Percentiles rank a stretch among this genome's conserved stretches.
Conservation (phyloP, 2,888 invertebrate species). For the Synanthedon myopaeformis region DNA sequence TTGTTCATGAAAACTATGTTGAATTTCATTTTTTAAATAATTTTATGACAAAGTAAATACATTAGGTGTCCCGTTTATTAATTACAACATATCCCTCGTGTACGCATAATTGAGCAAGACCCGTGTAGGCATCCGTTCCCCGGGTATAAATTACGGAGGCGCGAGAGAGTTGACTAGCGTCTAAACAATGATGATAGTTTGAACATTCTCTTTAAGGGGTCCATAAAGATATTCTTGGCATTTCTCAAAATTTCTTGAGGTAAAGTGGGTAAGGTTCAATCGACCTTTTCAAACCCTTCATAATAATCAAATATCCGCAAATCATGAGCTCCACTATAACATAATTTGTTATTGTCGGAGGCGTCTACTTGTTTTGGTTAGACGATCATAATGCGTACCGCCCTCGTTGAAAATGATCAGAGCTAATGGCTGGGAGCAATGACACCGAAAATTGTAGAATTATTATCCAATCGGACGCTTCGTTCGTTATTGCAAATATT, state of each 20-base stretch:
- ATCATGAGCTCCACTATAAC: slow-evolving; percentile 28
- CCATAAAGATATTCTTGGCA: slow-evolving; percentile 2
- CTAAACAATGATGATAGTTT: neutral
- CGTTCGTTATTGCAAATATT: neutral
- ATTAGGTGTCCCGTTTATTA: too few species aligned
- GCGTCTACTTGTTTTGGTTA: neutral
- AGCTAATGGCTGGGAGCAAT: slow-evolving; percentile 16
- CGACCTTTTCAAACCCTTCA: slow-evolving; percentile 37
- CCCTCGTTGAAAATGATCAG: slow-evolving; percentile 9
- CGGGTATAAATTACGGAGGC: too few species aligned
- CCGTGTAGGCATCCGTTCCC: too few species aligned
- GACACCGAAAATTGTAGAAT: slow-evolving; percentile 13
- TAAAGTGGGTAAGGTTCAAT: slow-evolving; percentile 41
- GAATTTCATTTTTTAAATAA: too few species aligned
- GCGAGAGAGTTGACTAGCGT: neutral
- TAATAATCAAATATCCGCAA: slow-evolving; percentile 51
- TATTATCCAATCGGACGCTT: slow-evolving; percentile 6
- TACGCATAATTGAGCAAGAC: too few species aligned
- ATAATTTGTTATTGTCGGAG: slow-evolving; percentile 10
- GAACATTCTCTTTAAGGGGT: neutral
- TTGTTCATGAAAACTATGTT: too few species aligned
- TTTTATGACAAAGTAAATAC: too few species aligned
- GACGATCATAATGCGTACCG: neutral
- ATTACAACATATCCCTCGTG: too few species aligned
- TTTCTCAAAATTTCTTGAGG: slow-evolving; percentile 18